Base-by-base conservation (phyloP, 2,888 invertebrate species). In the Acrocyrtus sp. region DNA sequence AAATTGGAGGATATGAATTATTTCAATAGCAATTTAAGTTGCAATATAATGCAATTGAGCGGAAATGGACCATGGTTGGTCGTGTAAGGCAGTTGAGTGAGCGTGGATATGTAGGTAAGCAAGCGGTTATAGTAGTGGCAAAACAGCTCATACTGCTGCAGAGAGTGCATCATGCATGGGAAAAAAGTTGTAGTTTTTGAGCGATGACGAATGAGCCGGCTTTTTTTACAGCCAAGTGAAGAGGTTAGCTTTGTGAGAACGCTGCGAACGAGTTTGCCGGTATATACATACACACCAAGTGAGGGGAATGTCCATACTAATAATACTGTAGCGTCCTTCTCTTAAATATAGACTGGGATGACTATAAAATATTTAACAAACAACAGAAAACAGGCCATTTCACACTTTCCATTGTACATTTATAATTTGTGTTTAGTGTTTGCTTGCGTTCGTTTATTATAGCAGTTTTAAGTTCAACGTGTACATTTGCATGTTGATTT, bases 1-100 rank as follows among this genome's bases (percentile, higher is more conserved):
- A 65, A 34, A 50, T 63, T 57, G 61, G 67, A 74, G 73, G 73
- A 74, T 74, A 67, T 74, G 68, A 74, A 68, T 74, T 58, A 56
- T 74, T 53, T 74, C 73, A 74, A 74, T 74, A 70, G 58, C 24
- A 10, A 22, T 34, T 34, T 34, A 34, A 34, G 34, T 12, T 34
- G 34, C 34, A 34, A 34, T 34, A 34, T 34, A 58, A 58, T 61
- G 73, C 73, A 74, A 74, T 73, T 74, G 73, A 68, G 73, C 73
- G 73, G 73, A 74, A 74, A 74, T 74, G 68, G 73, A 74, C 68
- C 73, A 73, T 73, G 48, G 29, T 62, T 56, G 50, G 12, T 34
- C 34, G 34, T 34, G 34, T 34, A 34, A 34, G 12, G 34, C 34
- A 34, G 34, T 50, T 26, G 50, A 50, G 50, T 24, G 15, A 17